Evolutionary conservation across 2,797 vertebrate genomes (phyloP), one percentile per base, ranked within the genome.

Genomic region (Thunnus albacares): DNA sequence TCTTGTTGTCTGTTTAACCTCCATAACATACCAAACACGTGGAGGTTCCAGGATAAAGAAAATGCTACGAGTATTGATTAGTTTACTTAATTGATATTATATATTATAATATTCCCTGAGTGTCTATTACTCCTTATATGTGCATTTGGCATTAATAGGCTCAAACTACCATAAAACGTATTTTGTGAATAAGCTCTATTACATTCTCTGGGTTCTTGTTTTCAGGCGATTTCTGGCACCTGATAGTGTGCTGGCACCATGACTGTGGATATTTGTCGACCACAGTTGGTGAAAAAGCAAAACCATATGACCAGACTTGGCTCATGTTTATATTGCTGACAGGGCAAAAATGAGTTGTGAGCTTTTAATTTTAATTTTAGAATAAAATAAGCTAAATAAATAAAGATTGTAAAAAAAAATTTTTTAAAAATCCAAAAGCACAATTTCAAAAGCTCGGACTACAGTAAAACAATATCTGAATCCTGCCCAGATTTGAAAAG

Each of bases 271-370:
- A 82, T 82, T 57, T 85, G 71, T 63, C 60, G 63, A 75, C 60
- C 71, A 59, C 71, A 82, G 73, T 81, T 56, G 70, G 81, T 57
- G 43, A 9, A 66, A 70, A 71, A 77, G 55, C 64, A n/a, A 70
- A 81, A 71, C 75, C 80, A 68, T 70, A 71, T 75, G 83, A 71
- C 63, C 56, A 56, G 43, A 51, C 12, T 60, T 82, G 76, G 85
- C 82, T 82, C 53, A 7, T 49, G 43, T 70, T 64, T 45, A 59
- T 8, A 30, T 22, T 71, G 77, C 84, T 87, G 81, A 89, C 67
- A 35, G 6, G 55, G 65, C 68, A 81, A 70, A 79, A 72, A 1
- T 3, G 28, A 83, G 47, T 51, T 71, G 66, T 63, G 52, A 67
- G 6, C 3, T 45, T 60, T 51, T 41, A 57, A 1, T 17, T 49